Percentiles rank a stretch among this genome's conserved stretches.
These are phyloP conservation scores for Aspidiotus destructor DNA, from an alignment of 2,888 invertebrate species.

Conservation along the genomic window DNA sequence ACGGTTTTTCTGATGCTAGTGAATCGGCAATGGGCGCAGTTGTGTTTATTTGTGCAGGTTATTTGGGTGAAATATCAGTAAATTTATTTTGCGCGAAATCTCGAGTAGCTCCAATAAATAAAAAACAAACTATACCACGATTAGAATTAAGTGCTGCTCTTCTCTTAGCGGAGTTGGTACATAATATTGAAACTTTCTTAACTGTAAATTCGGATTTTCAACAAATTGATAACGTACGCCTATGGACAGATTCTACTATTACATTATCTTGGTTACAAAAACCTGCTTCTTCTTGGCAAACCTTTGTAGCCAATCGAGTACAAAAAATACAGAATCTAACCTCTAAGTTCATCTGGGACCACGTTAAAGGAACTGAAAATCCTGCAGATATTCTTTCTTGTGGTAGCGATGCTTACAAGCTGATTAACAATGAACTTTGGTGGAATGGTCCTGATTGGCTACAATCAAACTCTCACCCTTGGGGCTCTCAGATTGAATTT, in stretches of 20 bases:
- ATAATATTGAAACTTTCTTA: neutral
- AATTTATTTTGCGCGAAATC: neutral
- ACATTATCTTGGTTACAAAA: neutral
- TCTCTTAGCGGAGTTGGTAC: neutral
- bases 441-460: neutral
- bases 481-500: neutral
- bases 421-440: neutral
- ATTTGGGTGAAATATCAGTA: neutral
- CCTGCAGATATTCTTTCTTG: neutral
- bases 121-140: neutral
- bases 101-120: neutral
- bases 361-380: neutral
- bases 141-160: constrained; percentile 6
- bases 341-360: neutral
- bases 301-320: neutral
- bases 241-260: too few species aligned
- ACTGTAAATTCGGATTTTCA: too few species aligned
- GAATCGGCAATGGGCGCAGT: neutral
- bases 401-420: neutral
- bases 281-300: neutral
- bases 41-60: neutral
- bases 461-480: too few species aligned
- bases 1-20: neutral
- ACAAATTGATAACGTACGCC: too few species aligned
- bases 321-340: neutral